Conservation (phyloP, 2,888 invertebrate species). For the Xestia sexstrigata region DNA sequence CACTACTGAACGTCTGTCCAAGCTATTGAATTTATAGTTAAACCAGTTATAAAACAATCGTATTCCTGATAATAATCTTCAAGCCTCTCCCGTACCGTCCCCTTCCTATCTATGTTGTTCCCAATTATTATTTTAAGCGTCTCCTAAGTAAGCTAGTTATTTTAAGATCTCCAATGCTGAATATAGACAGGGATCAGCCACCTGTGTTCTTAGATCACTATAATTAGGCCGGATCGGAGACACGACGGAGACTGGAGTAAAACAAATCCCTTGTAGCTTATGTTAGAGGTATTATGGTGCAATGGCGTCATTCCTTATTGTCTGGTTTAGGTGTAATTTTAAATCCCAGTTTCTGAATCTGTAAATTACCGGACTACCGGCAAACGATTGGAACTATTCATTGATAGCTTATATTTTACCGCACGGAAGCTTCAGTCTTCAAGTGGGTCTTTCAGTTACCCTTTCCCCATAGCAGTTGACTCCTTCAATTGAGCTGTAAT, state of each 20-base stretch:
- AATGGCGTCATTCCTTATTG: slow-evolving; percentile 12
- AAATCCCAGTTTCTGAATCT: background rate
- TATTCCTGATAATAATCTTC: background rate
- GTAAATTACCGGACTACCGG: background rate
- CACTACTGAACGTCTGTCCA: background rate
- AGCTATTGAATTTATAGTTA: too few relatives aligned
- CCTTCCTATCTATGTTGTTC: slow-evolving; percentile 1
- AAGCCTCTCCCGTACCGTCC: background rate
- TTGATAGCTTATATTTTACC: background rate
- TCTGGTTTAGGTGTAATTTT: slow-evolving; percentile 4
- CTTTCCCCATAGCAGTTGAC: background rate
- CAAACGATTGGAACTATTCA: background rate
- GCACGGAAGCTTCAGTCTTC: background rate
- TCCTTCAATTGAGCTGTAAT: background rate
- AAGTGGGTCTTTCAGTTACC: background rate
- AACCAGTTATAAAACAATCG: too few relatives aligned
- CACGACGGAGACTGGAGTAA: slow-evolving; percentile 26
- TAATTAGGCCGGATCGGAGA: slow-evolving; percentile 39
- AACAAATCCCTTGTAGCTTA: slow-evolving; percentile 40
- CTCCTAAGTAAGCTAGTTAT: slow-evolving; percentile 31
- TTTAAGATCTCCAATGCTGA: slow-evolving; percentile 23
- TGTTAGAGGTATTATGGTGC: slow-evolving; percentile 4
- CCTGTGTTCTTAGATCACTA: slow-evolving; percentile 47
- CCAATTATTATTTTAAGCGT: slow-evolving; percentile 23
- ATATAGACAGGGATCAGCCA: slow-evolving; percentile 51